Percentiles rank a stretch among this genome's conserved stretches.
Evolutionary conservation across 2,797 vertebrate genomes (phyloP).

Genomic region (Oreochromis grahami): DNA sequence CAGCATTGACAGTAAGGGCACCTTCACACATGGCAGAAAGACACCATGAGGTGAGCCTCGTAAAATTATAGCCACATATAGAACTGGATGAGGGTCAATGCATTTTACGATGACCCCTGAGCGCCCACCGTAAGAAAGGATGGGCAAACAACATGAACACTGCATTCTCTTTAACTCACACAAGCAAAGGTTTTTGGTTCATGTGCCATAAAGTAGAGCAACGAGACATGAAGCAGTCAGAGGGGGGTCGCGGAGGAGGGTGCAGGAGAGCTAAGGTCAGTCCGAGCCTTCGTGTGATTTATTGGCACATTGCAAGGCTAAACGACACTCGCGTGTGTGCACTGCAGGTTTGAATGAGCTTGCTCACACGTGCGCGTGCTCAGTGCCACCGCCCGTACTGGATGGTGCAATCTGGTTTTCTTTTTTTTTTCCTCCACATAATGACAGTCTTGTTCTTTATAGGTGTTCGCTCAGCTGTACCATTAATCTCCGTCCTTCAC

Average conservation of each 20-base stretch:
- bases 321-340: background rate
- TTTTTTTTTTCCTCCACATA: conserved; percentile 6
- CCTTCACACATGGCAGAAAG: background rate
- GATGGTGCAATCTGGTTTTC: conserved; percentile 9
- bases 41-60: background rate
- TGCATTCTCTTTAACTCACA: background rate
- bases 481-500: conserved; percentile 61
- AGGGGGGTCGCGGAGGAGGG: background rate
- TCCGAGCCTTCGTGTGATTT: conserved; percentile 57
- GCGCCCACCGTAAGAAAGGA: background rate
- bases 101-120: background rate
- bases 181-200: background rate
- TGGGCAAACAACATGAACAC: background rate
- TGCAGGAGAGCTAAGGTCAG: conserved; percentile 53
- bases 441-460: conserved; percentile 63
- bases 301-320: conserved; percentile 57
- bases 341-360: background rate
- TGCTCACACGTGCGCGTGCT: background rate
- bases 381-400: conserved; percentile 1
- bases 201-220: conserved; percentile 40
- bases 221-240: conserved; percentile 24
- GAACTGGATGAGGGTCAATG: background rate
- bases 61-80: background rate
- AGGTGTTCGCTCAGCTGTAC: conserved; percentile 52
- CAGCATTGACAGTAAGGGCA: conserved; percentile 15